phyloP scores from a whole-genome alignment of 2,888 invertebrate genomes.

The Antheraea yamamai region DNA sequence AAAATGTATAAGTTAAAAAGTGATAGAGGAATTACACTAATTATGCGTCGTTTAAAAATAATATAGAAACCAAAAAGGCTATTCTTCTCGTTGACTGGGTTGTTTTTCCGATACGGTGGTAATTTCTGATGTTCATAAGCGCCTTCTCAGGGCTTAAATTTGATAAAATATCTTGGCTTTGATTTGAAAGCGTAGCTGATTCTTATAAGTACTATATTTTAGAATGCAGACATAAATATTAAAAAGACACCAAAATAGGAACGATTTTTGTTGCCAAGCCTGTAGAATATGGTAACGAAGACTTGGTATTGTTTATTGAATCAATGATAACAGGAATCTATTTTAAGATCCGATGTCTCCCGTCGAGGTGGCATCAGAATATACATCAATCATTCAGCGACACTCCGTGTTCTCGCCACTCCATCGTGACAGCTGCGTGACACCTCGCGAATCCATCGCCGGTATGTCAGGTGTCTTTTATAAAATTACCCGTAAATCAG shows the following conservation, averaged over 20 bases:
- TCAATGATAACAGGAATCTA: not conserved
- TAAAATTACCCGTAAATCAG: slow-evolving; percentile 13
- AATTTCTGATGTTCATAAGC: too few relatives aligned
- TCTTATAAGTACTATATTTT: too few relatives aligned
- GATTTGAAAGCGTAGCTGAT: too few relatives aligned
- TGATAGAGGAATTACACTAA: too few relatives aligned
- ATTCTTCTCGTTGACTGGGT: too few relatives aligned
- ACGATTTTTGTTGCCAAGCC: not conserved
- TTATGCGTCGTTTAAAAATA: too few relatives aligned
- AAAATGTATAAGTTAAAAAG: too few relatives aligned
- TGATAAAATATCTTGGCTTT: too few relatives aligned
- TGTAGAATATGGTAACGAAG: not conserved
- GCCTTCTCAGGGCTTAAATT: too few relatives aligned
- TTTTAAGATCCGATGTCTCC: not conserved
- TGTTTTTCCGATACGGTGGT: too few relatives aligned
- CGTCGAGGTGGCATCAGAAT: not conserved
- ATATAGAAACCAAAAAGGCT: too few relatives aligned
- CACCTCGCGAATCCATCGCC: not conserved
- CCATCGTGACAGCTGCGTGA: not conserved
- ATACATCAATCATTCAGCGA: slow-evolving; percentile 9
- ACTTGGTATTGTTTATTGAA: not conserved
- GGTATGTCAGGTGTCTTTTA: slow-evolving; percentile 15
- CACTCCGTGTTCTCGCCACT: not conserved
- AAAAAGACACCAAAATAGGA: not conserved
- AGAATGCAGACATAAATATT: too few relatives aligned